phyloP scores from a whole-genome alignment of 2,888 invertebrate genomes.

The Diogma glabrata region DNA sequence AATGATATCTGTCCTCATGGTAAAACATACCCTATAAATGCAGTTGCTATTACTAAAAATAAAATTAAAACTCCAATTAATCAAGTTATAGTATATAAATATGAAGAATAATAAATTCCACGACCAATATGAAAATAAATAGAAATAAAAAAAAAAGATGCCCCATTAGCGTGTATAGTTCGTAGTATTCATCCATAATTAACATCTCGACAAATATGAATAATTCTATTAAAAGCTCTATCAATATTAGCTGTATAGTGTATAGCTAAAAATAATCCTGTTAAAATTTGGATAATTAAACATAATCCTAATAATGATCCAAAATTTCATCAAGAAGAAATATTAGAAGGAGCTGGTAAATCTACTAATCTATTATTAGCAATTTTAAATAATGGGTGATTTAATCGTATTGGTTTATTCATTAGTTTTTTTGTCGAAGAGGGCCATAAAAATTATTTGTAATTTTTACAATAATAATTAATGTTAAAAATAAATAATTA shows the following conservation, averaged over 20 bases:
- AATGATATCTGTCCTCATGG: slow-evolving; percentile 69
- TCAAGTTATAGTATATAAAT: slow-evolving; percentile 44
- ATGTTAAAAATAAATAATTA: slow-evolving; percentile 46
- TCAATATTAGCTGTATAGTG: slow-evolving; percentile 53
- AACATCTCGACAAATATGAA: slow-evolving; percentile 58
- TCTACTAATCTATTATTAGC: slow-evolving; percentile 46
- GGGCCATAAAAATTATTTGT: slow-evolving; percentile 44
- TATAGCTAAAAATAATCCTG: slow-evolving; percentile 57
- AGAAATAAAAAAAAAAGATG: no score
- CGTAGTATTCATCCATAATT: slow-evolving; percentile 58
- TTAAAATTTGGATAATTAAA: slow-evolving; percentile 52
- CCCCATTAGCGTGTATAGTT: slow-evolving; percentile 56
- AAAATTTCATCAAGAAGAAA: slow-evolving; percentile 56
- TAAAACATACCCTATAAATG: slow-evolving; percentile 61
- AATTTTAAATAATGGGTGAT: slow-evolving; percentile 43
- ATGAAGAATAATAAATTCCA: slow-evolving; percentile 37
- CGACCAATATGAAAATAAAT: not conserved
- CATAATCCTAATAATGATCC: slow-evolving; percentile 52
- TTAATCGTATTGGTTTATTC: slow-evolving; percentile 39
- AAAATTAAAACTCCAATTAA: slow-evolving; percentile 48
- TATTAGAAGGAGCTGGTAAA: slow-evolving; percentile 48
- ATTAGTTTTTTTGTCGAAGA: slow-evolving; percentile 40
- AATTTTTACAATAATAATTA: slow-evolving; percentile 48
- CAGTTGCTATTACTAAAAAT: slow-evolving; percentile 51
- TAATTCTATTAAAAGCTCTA: slow-evolving; percentile 52